Base-by-base conservation (phyloP, 2,113 vertebrate genomes). In the Microtus montanus region DNA sequence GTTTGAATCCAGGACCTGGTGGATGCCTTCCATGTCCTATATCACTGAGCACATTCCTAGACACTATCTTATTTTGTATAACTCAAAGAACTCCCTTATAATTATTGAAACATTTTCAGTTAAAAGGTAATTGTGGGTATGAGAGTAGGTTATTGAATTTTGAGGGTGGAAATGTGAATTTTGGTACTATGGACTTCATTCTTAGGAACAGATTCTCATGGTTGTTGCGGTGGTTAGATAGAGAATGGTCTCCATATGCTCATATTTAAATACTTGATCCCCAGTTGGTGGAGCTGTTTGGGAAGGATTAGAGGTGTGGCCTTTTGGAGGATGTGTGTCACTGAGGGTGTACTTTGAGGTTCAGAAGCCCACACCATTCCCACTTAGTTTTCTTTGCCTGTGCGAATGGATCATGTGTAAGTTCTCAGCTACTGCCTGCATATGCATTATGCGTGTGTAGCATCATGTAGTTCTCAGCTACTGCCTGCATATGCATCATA, bases 101-200 rank as follows among this genome's bases (percentile, higher is more conserved):
- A 68, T 61, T 71, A 35, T 80, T 88, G 71, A 63, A 15, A 44
- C n/a, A 44, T 91, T 47, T 75, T 58, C 41, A 35, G 41, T 89
- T 89, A 49, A 75, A 64, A 14, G 30, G 9, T 49, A 24, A 84
- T n/a, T 5, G 2, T 52, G 33, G 63, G 44, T 33, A 24, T 79
- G 24, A 3, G 22, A 33, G 61, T 77, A 63, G 75, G 14, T 24
- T 84, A 49, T 13, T 87, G 14, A 70, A 58, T 52, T 75, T 94
- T 89, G 38, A 80, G 52, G 58, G 28, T 91, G 33, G 74, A 92
- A 52, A 78, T 79, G 35, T 82, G 58, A 89, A 85, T 74, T 88
- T n/a, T 38, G 75, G 74, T 54, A 66, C 58, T 47, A 38, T 44
- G 38, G 26, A 68, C 58, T 89, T 68, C 54, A 64, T 35, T 87